phyloP scores from a whole-genome alignment of 1,140 invertebrate species.

The Lanistes nyassanus region DNA sequence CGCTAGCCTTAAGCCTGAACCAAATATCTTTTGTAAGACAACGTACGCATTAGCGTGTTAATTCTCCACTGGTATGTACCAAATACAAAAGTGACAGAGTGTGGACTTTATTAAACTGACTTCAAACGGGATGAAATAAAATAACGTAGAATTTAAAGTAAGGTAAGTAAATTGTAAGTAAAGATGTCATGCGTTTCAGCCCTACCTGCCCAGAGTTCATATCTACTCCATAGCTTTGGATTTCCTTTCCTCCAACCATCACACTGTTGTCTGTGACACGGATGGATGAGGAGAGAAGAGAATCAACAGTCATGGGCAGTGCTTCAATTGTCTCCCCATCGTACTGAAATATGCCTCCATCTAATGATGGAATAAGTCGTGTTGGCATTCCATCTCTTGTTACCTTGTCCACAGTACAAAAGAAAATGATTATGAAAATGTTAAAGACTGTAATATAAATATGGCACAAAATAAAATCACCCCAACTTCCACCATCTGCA shows the following conservation, averaged over 20 bases:
- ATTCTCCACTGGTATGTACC: too few species aligned
- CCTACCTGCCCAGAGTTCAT: slow-evolving; percentile 76
- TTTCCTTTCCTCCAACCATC: slow-evolving; percentile 82
- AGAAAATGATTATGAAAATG: neutral
- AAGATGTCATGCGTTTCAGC: neutral
- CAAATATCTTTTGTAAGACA: too few species aligned
- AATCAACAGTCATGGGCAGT: slow-evolving; percentile 85
- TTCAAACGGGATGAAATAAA: too few species aligned
- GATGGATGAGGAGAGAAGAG: slow-evolving; percentile 83
- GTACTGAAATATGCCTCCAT: slow-evolving; percentile 89
- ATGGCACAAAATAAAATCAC: neutral
- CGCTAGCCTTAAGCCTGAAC: too few species aligned
- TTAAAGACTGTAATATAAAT: neutral
- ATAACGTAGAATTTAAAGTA: neutral
- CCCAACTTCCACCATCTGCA: neutral
- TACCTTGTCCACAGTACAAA: slow-evolving; percentile 71
- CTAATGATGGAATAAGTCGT: slow-evolving; percentile 89
- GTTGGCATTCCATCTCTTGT: slow-evolving; percentile 87
- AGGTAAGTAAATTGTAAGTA: neutral
- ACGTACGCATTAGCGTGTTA: too few species aligned
- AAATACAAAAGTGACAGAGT: too few species aligned
- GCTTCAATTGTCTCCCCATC: slow-evolving; percentile 89
- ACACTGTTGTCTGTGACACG: slow-evolving; percentile 84
- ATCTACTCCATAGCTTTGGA: slow-evolving; percentile 75
- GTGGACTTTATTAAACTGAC: too few species aligned